Evolutionary conservation across 2,797 vertebrate genomes (phyloP).

Genomic region (Crenichthys baileyi): DNA sequence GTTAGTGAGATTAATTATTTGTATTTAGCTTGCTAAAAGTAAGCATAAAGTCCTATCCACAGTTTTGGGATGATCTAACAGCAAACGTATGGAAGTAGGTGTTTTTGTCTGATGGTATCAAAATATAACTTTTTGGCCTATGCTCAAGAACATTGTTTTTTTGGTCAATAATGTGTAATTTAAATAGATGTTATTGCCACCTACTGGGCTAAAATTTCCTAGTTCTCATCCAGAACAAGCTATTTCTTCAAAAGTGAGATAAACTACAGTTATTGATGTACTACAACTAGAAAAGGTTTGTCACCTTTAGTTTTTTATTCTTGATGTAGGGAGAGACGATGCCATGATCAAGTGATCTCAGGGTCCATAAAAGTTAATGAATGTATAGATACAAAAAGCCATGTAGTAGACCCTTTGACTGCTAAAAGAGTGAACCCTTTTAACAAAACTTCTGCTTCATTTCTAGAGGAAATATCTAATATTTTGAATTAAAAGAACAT

Average conservation of each 20-base stretch:
- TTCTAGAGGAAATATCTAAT: neutral
- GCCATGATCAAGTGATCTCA: too few species aligned
- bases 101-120: neutral
- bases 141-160: too few species aligned
- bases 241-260: neutral
- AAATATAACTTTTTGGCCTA: neutral
- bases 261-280: neutral
- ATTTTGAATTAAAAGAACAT: neutral
- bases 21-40: neutral
- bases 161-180: neutral
- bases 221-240: neutral
- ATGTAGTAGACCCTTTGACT: neutral
- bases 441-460: neutral
- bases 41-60: neutral
- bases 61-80: neutral
- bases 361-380: too few species aligned
- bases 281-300: neutral
- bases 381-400: neutral
- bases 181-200: neutral
- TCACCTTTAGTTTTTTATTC: neutral
- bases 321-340: neutral
- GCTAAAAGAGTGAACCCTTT: neutral
- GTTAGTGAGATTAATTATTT: neutral
- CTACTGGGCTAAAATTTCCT: neutral
- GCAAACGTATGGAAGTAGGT: neutral